These are phyloP conservation scores for Salvelinus fontinalis DNA, from an alignment of 2,113 vertebrate genomes.

Conservation along the genomic window DNA sequence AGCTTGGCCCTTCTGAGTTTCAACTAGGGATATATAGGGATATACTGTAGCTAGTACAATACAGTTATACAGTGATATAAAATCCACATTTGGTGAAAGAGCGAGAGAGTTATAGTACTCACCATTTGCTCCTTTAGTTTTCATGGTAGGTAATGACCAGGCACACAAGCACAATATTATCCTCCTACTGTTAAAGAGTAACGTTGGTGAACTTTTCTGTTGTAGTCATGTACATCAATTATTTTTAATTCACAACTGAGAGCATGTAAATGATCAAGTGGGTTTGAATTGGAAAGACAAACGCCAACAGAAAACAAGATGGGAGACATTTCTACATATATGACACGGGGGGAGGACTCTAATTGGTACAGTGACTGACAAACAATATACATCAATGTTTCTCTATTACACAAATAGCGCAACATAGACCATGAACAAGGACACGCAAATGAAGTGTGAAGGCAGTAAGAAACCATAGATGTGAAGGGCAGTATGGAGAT, in stretches of 20 bases:
- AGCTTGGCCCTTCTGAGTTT: too few species aligned
- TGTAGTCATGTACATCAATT: not conserved
- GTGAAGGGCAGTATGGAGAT: slow-evolving; percentile 13
- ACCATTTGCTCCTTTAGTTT: too few species aligned
- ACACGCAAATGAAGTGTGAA: slow-evolving; percentile 27
- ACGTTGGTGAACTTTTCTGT: not conserved
- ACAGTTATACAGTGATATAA: not conserved
- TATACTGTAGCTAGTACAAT: too few species aligned
- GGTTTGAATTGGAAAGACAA: slow-evolving; percentile 65
- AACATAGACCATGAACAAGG: slow-evolving; percentile 17
- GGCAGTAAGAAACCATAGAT: slow-evolving; percentile 11
- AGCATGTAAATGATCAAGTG: slow-evolving; percentile 73
- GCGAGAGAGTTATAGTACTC: not conserved
- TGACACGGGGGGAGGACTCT: slow-evolving; percentile 25
- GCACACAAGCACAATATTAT: too few species aligned
- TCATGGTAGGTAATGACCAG: too few species aligned
- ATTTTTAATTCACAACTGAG: too few species aligned
- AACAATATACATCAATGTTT: slow-evolving; percentile 31
- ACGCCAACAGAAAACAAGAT: slow-evolving; percentile 26
- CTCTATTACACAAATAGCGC: not conserved
- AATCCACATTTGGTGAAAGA: not conserved
- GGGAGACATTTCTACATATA: slow-evolving; percentile 10
- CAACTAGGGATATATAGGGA: not conserved
- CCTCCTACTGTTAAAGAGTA: too few species aligned
- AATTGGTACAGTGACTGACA: slow-evolving; percentile 48